phyloP scores from a whole-genome alignment of 64 coral and sea anemone genomes.

The Stichodactyla helianthus region DNA sequence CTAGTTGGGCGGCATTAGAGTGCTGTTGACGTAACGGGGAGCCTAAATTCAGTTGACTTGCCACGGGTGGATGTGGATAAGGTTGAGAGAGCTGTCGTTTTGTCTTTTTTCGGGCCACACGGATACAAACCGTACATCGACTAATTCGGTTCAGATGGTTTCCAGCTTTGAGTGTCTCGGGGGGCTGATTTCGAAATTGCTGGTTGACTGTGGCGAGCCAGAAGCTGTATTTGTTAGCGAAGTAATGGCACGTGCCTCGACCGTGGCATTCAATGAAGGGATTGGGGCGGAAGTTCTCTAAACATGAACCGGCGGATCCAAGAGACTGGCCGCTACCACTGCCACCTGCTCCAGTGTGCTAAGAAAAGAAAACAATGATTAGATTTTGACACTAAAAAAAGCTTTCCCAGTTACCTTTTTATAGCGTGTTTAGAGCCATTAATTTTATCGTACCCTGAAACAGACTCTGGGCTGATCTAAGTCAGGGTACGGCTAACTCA shows the following conservation, averaged over 20 bases:
- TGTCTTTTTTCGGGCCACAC: not conserved
- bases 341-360: conserved; percentile 90
- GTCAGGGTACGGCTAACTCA: too few relatives aligned
- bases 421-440: too few relatives aligned
- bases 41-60: not conserved
- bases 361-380: conserved; percentile 12
- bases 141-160: conserved; percentile 65
- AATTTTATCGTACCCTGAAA: too few relatives aligned
- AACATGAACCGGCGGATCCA: conserved; percentile 83
- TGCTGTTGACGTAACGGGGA: not conserved
- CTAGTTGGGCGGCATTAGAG: not conserved
- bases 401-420: too few relatives aligned
- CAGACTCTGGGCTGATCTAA: too few relatives aligned
- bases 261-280: conserved; percentile 99
- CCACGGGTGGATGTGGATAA: not conserved
- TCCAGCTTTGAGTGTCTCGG: conserved; percentile 80
- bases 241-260: conserved; percentile 95
- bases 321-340: conserved; percentile 80
- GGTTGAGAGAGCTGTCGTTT: not conserved
- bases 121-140: conserved; percentile 45
- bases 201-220: conserved; percentile 83
- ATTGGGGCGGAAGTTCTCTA: conserved; percentile 69
- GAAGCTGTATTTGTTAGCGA: conserved; percentile 88
- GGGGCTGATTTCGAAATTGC: conserved; percentile 54
- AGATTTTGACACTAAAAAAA: not conserved